Conservation (phyloP, 2,888 invertebrate species). For the Athalia cordata region DNA sequence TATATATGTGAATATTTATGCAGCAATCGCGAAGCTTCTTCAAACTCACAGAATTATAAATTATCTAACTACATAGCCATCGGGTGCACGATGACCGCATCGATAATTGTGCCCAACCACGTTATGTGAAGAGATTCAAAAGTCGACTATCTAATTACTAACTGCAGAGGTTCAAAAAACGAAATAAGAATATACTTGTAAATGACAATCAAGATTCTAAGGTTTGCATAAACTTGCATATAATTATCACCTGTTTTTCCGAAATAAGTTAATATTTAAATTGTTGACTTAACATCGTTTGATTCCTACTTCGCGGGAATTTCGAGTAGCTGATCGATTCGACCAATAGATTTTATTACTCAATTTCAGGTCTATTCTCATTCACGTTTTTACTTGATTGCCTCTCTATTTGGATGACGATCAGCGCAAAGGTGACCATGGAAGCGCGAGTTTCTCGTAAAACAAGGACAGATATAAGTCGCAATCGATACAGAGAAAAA, state of each 20-base stretch:
- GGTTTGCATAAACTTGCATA: too few species aligned
- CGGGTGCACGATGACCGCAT: too few species aligned
- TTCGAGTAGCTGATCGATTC: not conserved
- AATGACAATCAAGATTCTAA: too few species aligned
- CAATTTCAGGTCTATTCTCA: not conserved
- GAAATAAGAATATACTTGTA: too few species aligned
- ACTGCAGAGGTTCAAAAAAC: too few species aligned
- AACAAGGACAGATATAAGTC: constrained; percentile 48
- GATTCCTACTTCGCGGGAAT: not conserved
- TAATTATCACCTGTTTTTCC: too few species aligned
- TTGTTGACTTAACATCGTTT: not conserved
- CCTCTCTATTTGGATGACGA: not conserved
- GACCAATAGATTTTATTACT: constrained; percentile 18
- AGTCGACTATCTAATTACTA: too few species aligned
- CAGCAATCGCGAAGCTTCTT: not conserved
- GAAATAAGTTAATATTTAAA: not conserved
- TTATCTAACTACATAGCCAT: not conserved
- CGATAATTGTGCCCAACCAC: too few species aligned
- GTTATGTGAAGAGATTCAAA: too few species aligned
- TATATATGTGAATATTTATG: not conserved
- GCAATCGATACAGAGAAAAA: not conserved
- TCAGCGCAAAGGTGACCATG: constrained; percentile 38
- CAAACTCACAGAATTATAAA: constrained; percentile 17
- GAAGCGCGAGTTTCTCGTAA: constrained; percentile 46
- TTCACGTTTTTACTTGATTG: constrained; percentile 7